These are phyloP conservation scores for Otolemur garnettii DNA, from an alignment of 2,113 vertebrate genomes.

Conservation along the genomic window DNA sequence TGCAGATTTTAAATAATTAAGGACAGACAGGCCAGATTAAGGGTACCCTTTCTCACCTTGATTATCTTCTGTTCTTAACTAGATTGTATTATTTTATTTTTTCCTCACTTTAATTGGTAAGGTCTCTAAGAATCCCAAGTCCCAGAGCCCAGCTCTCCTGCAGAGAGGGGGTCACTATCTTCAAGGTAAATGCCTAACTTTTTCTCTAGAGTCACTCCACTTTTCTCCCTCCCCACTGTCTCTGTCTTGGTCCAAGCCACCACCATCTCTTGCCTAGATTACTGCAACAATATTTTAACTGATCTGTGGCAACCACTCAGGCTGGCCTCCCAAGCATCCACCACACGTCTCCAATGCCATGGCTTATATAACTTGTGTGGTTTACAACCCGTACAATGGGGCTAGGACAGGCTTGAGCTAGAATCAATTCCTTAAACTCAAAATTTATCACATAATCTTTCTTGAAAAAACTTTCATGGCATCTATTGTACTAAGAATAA, in stretches of 20 bases:
- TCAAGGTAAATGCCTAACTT: not conserved
- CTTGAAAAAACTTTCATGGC: not conserved
- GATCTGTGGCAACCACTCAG: not conserved
- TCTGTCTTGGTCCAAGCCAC: not conserved
- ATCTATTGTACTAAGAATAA: not conserved
- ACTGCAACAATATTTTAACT: not conserved
- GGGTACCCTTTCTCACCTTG: not conserved
- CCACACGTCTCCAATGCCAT: not conserved
- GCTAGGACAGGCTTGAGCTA: not conserved
- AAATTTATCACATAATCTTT: not conserved
- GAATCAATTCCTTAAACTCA: not conserved
- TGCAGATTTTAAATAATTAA: not conserved
- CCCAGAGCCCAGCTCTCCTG: not conserved
- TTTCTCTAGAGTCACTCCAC: not conserved
- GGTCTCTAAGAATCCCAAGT: not conserved
- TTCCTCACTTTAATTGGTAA: not conserved
- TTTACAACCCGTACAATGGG: not conserved
- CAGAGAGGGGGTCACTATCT: not conserved
- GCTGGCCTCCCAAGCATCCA: not conserved
- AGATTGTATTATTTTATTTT: not conserved
- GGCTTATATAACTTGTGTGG: not conserved
- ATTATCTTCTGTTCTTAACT: not conserved
- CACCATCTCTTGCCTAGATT: not conserved
- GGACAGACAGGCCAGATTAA: not conserved
- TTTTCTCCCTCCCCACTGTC: not conserved